Base-by-base conservation (phyloP, 1,140 invertebrate species). In the Hormaphis cornu region DNA sequence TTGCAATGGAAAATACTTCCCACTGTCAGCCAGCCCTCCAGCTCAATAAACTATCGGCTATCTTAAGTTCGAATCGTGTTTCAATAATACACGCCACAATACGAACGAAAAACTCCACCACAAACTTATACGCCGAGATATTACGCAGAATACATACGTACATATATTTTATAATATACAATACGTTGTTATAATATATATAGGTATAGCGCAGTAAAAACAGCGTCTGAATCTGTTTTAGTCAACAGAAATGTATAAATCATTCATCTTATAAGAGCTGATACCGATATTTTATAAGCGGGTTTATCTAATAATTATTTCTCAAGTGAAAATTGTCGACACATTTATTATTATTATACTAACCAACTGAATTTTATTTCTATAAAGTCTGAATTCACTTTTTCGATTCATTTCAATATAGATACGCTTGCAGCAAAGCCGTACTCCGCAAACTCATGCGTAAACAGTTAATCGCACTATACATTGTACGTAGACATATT, bases 1-100 rank as follows among this genome's bases (percentile, higher is more conserved):
- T 58, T 58, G 12, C 5, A 58, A 58, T 35, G 40, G 22, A 20
- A 40, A 58, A 37, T 40, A 58, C 22, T 40, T 58, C 20, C 20
- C 54, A 40, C 35, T 58, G 40, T n/a, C n/a, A n/a, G n/a, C 54
- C 20, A 40, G 24, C 40, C 40, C 40, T 61, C 26, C 58, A 44
- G 30, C 28, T 22, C 61, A 66, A 66, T 66, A 50, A 63, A 33
- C 44, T 66, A 66, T 66, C 44, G 26, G 28, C 28, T 66, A 66
- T 66, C 61, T 66, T 22, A 8, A 66, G 18, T 66, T 48, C 30
- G 35, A 33, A 66, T 66, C 61, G 22, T 66, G 61, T 66, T 66
- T 50, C 40, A 66, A 66, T 66, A 66, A 33, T 20, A 44, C 61
- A 66, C 42, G 61, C 61, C 35, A 66, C 24, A 63, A 30, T 63